Evolutionary conservation across 2,113 vertebrate genomes (phyloP).

Genomic region (Proteles cristata): DNA sequence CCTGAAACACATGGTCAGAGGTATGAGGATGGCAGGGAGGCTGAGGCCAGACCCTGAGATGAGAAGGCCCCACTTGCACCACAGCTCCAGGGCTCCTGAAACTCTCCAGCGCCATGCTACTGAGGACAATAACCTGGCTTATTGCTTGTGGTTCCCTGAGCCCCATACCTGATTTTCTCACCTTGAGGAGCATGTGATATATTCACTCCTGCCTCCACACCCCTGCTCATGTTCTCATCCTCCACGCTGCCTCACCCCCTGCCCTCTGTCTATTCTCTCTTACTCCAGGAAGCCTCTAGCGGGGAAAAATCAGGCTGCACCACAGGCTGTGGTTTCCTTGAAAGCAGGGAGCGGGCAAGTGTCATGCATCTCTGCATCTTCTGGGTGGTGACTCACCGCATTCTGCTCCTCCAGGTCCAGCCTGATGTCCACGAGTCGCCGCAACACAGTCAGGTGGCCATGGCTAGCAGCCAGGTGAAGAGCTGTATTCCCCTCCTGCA

Average conservation of each 20-base stretch:
- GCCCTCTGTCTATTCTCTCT: not conserved
- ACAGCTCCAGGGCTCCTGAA: not conserved
- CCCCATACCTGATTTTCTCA: not conserved
- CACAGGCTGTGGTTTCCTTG: fast-evolving
- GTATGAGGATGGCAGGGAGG: not conserved
- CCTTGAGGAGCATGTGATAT: not conserved
- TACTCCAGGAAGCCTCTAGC: not conserved
- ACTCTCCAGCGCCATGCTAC: not conserved
- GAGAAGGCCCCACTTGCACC: not conserved
- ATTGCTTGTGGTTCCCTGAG: not conserved
- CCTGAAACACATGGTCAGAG: constrained; percentile 80
- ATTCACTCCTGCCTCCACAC: not conserved
- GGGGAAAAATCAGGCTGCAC: not conserved
- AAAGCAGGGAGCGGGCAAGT: not conserved
- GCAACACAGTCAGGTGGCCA: constrained; percentile 88
- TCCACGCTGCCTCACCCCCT: not conserved
- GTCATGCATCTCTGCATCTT: not conserved
- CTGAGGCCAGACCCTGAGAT: not conserved
- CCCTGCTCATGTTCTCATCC: not conserved
- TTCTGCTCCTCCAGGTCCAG: constrained; percentile 89
- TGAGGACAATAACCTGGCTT: fast-evolving
- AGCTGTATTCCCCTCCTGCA: constrained; percentile 91
- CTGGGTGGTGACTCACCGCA: constrained; percentile 83
- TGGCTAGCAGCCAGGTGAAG: constrained; percentile 90
- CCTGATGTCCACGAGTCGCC: constrained; percentile 87